A percentile compares a stretch with the other conserved stretches of the same genome.
phyloP scores from a whole-genome alignment of 1,140 invertebrate species.

The Drosophila takahashii region DNA sequence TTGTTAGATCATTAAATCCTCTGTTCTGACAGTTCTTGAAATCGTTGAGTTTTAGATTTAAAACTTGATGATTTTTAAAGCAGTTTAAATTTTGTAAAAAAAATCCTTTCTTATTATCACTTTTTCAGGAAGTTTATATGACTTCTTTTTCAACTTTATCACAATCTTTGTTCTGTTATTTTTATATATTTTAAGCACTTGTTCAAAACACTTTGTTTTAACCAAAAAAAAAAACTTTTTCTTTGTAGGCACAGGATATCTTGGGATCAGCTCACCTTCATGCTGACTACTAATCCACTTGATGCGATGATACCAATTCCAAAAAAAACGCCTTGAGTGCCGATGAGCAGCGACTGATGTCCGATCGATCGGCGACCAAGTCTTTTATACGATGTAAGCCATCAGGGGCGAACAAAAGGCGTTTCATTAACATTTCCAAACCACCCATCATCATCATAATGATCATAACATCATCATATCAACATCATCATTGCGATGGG shows the following conservation, averaged over 20 bases:
- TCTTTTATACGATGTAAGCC: constrained; percentile 68
- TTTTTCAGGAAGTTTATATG: background rate
- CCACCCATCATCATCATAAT: constrained; percentile 14
- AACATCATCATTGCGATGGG: constrained; percentile 12
- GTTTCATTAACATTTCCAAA: constrained; percentile 76
- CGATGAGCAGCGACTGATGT: constrained; percentile 69
- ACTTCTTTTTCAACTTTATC: background rate
- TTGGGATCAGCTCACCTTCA: constrained; percentile 68
- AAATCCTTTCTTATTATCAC: background rate
- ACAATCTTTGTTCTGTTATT: background rate
- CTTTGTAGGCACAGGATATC: constrained; percentile 1
- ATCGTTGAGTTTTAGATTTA: background rate
- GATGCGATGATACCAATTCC: constrained; percentile 43
- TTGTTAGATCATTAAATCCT: background rate
- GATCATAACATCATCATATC: constrained; percentile 4
- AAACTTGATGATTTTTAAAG: background rate
- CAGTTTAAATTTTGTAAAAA: background rate
- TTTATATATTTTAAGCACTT: background rate
- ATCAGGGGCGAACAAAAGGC: constrained; percentile 51
- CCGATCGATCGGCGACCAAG: constrained; percentile 19
- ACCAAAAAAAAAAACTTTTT: background rate
- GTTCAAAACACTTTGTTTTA: background rate
- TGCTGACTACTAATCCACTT: constrained; percentile 70
- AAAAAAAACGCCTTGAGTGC: constrained; percentile 52
- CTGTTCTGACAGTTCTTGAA: background rate